Percentiles rank a stretch among this genome's conserved stretches.
Conservation (phyloP, 2,888 invertebrate genomes). For the Brachyopa scutellaris region DNA sequence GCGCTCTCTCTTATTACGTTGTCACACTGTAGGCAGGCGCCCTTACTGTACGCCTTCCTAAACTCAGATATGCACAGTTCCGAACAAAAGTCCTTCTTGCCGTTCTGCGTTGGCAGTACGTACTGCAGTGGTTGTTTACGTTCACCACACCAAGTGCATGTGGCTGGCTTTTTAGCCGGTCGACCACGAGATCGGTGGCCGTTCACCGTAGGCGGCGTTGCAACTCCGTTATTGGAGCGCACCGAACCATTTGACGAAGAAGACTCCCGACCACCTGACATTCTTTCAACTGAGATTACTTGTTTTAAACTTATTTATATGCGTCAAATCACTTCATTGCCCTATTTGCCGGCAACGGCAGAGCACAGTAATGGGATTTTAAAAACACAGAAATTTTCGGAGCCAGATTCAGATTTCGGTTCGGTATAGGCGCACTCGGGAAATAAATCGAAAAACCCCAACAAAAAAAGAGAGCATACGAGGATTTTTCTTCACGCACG, state of each 20-base stretch:
- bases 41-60: conserved; percentile 93
- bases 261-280: conserved; percentile 79
- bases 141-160: conserved; percentile 94
- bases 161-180: conserved; percentile 87
- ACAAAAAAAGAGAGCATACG: conserved; percentile 37
- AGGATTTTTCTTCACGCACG: conserved; percentile 54
- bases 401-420: background rate
- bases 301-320: conserved; percentile 11
- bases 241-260: conserved; percentile 73
- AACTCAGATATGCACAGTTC: conserved; percentile 94
- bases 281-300: conserved; percentile 55
- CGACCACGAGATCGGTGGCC: conserved; percentile 84
- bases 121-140: conserved; percentile 92
- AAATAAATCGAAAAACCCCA: conserved; percentile 7
- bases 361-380: too few relatives aligned
- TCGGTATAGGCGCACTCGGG: conserved; percentile 6
- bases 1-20: conserved; percentile 90
- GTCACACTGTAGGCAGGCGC: conserved; percentile 93
- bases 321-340: conserved; percentile 37
- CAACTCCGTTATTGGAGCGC: conserved; percentile 72
- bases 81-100: conserved; percentile 96
- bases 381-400: background rate
- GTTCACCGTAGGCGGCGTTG: conserved; percentile 72
- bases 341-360: conserved; percentile 42
- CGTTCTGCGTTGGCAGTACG: conserved; percentile 90